Evolutionary conservation across 1,140 invertebrate genomes (phyloP).

Genomic region (Drosophila kepulauana): DNA sequence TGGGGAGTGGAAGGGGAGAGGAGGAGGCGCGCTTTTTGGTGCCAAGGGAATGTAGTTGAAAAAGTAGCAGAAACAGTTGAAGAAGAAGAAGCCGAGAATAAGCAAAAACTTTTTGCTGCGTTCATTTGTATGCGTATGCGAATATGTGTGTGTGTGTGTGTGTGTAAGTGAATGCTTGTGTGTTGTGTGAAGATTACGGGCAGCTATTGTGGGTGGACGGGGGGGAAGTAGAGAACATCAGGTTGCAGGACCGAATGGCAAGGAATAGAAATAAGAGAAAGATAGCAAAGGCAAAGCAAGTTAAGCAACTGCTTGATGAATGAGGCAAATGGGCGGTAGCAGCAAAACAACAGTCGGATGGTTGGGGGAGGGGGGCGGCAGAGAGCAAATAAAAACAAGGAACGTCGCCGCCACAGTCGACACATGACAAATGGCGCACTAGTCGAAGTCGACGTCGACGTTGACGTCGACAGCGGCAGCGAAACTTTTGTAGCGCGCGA

Average conservation of each 20-base stretch:
- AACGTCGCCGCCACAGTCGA: slow-evolving; percentile 43
- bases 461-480: slow-evolving; percentile 4
- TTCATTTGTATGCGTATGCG: slow-evolving; percentile 4
- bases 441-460: slow-evolving; percentile 40
- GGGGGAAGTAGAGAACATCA: not conserved
- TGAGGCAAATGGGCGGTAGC: slow-evolving; percentile 35
- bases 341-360: slow-evolving; percentile 19
- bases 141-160: not conserved
- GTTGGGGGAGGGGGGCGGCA: slow-evolving; percentile 36
- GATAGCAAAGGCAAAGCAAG: not conserved
- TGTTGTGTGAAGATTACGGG: slow-evolving; percentile 26
- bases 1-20: slow-evolving; percentile 5
- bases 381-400: slow-evolving; percentile 68
- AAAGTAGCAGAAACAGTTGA: slow-evolving; percentile 27
- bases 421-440: slow-evolving; percentile 80
- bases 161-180: not conserved
- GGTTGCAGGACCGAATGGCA: slow-evolving; percentile 19
- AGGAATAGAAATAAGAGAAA: slow-evolving; percentile 23
- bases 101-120: slow-evolving; percentile 35
- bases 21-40: slow-evolving; percentile 37
- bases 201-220: not conserved
- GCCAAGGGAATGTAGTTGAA: slow-evolving; percentile 55
- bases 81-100: slow-evolving; percentile 46
- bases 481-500: slow-evolving; percentile 33
- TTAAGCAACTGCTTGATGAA: slow-evolving; percentile 54